These are phyloP conservation scores for Acanthisitta chloris DNA, from an alignment of 2,113 vertebrate species.

Conservation along the genomic window DNA sequence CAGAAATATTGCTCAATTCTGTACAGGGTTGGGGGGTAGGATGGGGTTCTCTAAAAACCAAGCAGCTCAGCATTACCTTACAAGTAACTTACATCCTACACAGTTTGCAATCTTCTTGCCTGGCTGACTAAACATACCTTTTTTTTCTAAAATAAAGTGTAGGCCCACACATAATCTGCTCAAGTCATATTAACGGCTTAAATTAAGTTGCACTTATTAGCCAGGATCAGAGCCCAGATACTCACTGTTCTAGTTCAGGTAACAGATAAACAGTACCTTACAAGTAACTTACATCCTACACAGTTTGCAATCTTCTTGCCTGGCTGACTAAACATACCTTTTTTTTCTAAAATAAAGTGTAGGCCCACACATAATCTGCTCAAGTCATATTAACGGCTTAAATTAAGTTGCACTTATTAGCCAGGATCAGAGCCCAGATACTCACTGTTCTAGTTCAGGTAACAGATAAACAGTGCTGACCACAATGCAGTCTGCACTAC, in stretches of 20 bases:
- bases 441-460: neutral
- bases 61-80: neutral
- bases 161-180: neutral
- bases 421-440: neutral
- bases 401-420: neutral
- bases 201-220: neutral
- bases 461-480: neutral
- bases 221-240: neutral
- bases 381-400: neutral
- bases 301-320: neutral
- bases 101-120: neutral
- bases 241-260: neutral
- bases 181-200: neutral
- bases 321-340: neutral
- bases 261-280: neutral
- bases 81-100: too few species aligned
- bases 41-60: neutral
- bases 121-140: neutral
- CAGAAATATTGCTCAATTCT: neutral
- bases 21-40: neutral
- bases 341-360: neutral
- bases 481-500: neutral
- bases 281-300: too few species aligned
- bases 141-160: neutral
- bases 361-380: neutral